Percentiles rank a stretch among this genome's conserved stretches.
Conservation (phyloP, 2,888 invertebrate genomes). For the Syrphus vitripennis region DNA sequence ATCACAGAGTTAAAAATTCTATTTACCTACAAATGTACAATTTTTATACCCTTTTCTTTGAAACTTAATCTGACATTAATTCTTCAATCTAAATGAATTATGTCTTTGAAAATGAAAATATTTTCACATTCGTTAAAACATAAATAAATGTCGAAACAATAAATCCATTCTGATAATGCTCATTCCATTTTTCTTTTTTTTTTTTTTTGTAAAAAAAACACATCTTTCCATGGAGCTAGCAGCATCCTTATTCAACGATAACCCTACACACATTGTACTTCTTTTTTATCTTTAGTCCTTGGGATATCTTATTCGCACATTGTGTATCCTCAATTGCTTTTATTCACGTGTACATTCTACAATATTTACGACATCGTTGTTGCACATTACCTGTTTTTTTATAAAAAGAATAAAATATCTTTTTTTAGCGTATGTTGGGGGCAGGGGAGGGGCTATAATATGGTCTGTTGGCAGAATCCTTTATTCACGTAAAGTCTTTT, state of each 20-base stretch:
- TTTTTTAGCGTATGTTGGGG: neutral
- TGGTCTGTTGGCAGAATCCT: neutral
- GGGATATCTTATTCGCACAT: slow-evolving; percentile 22
- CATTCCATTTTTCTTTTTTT: neutral
- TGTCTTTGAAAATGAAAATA: neutral
- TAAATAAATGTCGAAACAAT: slow-evolving; percentile 20
- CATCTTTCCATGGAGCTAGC: neutral
- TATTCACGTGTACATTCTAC: slow-evolving; percentile 31
- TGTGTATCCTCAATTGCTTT: slow-evolving; percentile 22
- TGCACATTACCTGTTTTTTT: slow-evolving; percentile 52
- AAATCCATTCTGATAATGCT: slow-evolving; percentile 3
- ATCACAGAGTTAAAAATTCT: too few relatives aligned
- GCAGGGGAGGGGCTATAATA: neutral
- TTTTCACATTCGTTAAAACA: neutral
- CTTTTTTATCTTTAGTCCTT: neutral
- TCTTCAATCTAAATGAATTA: neutral
- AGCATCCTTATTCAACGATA: slow-evolving; percentile 2
- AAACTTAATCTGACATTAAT: neutral
- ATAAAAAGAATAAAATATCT: slow-evolving; percentile 60
- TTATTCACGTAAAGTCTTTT: slow-evolving; percentile 5
- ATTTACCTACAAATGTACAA: too few relatives aligned
- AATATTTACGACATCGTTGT: slow-evolving; percentile 50
- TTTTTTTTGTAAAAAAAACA: neutral
- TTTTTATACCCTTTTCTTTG: neutral
- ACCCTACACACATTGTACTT: slow-evolving; percentile 4